These are phyloP conservation scores for Plagodis dolabraria DNA, from an alignment of 2,888 invertebrate genomes.

Conservation along the genomic window DNA sequence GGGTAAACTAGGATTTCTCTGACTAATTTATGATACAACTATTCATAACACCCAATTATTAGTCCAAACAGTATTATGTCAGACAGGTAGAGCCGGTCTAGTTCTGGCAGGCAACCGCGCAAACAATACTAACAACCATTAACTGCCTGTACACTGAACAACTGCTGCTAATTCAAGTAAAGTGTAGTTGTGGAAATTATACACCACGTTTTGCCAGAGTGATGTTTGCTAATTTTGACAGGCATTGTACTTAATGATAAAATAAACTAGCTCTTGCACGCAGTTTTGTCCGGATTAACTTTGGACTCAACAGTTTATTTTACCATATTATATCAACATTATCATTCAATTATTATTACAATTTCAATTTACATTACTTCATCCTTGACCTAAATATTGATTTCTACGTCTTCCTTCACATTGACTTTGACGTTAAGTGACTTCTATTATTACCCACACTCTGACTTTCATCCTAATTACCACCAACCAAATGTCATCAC, in stretches of 20 bases:
- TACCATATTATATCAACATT: too few species aligned
- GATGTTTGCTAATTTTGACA: constrained; percentile 4
- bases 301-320: too few species aligned
- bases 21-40: constrained; percentile 9
- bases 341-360: too few species aligned
- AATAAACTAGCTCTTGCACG: not conserved
- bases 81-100: constrained; percentile 9
- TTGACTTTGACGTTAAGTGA: too few species aligned
- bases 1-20: too few species aligned
- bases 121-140: constrained; percentile 24
- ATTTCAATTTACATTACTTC: too few species aligned
- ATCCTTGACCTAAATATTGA: too few species aligned
- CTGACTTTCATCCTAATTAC: too few species aligned
- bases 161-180: constrained; percentile 7
- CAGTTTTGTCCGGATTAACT: not conserved
- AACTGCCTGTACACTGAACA: constrained; percentile 16
- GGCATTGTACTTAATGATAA: not conserved
- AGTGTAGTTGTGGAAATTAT: not conserved
- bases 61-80: constrained; percentile 17
- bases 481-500: too few species aligned
- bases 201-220: not conserved
- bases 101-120: constrained; percentile 10
- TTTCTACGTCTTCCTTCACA: too few species aligned
- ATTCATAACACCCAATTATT: constrained; percentile 19
- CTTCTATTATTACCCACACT: too few species aligned